phyloP scores from a whole-genome alignment of 1,140 invertebrate species.

The Zaprionus ornatus region DNA sequence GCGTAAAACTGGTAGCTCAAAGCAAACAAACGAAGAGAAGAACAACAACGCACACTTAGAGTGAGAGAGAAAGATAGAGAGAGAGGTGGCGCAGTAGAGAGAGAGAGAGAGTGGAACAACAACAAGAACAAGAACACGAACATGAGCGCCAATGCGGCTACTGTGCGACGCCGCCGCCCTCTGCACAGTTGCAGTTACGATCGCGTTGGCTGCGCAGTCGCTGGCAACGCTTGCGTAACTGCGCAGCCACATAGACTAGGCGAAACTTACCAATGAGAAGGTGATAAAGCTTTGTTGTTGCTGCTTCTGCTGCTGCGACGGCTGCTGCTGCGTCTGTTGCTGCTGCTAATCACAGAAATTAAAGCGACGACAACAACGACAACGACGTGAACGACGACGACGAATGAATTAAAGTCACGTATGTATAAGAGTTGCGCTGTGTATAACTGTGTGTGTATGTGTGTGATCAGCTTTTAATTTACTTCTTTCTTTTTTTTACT shows the following conservation, averaged over 20 bases:
- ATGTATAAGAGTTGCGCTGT: background rate
- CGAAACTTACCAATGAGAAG: constrained; percentile 47
- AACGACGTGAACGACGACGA: constrained; percentile 6
- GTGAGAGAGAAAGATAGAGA: constrained; percentile 3
- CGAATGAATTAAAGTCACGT: constrained; percentile 32
- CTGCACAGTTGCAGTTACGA: constrained; percentile 33
- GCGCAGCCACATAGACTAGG: constrained; percentile 37
- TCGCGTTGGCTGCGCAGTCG: constrained; percentile 36
- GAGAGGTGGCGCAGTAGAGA: constrained; percentile 17
- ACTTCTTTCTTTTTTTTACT: constrained; percentile 18
- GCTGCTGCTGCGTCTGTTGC: background rate
- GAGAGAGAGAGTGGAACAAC: constrained; percentile 5
- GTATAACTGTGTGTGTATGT: background rate
- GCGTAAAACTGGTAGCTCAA: constrained; percentile 82
- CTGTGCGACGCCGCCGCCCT: constrained; percentile 57
- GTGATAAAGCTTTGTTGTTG: constrained; percentile 16
- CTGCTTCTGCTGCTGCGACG: background rate
- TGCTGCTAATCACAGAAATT: constrained; percentile 42
- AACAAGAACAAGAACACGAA: constrained; percentile 46
- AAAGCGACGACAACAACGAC: constrained; percentile 34
- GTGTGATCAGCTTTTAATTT: constrained; percentile 12
- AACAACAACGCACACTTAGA: constrained; percentile 7
- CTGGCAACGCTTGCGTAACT: constrained; percentile 50
- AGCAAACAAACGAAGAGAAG: constrained; percentile 29
- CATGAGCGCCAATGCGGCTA: constrained; percentile 54